phyloP scores from a whole-genome alignment of 2,113 vertebrate species.

The Periophthalmus modestus region DNA sequence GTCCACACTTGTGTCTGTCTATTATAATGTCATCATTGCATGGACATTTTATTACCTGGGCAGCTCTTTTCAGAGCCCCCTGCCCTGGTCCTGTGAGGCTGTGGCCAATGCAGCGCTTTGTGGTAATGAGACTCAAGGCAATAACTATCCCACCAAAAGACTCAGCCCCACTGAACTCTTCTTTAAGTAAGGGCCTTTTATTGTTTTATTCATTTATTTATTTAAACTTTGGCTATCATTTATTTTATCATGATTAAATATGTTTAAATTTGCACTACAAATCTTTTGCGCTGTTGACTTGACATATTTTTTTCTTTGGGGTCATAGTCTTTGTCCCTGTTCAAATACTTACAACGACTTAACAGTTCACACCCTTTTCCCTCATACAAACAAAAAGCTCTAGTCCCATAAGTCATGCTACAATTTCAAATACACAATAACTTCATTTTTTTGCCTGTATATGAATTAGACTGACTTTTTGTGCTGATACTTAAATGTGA shows the following conservation, averaged over 20 bases:
- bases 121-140: conserved; percentile 38
- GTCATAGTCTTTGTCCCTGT: background rate
- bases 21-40: conserved; percentile 84
- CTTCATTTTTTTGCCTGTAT: background rate
- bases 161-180: conserved; percentile 80
- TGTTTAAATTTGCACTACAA: background rate
- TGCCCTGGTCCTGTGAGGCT: conserved; percentile 83
- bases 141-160: conserved; percentile 26
- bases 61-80: conserved; percentile 81
- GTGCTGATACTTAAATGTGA: no score
- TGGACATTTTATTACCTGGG: conserved; percentile 85
- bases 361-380: conserved; percentile 6
- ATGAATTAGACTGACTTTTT: background rate
- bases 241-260: background rate
- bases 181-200: conserved; percentile 81
- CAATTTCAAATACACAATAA: background rate
- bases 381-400: background rate
- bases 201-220: no score
- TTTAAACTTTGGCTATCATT: background rate
- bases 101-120: conserved; percentile 68
- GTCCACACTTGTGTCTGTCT: conserved; percentile 80
- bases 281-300: background rate
- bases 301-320: background rate
- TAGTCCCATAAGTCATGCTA: background rate
- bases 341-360: conserved; percentile 11